These are phyloP conservation scores for Cirrhinus molitorella DNA, from an alignment of 2,797 vertebrate species.

Conservation along the genomic window DNA sequence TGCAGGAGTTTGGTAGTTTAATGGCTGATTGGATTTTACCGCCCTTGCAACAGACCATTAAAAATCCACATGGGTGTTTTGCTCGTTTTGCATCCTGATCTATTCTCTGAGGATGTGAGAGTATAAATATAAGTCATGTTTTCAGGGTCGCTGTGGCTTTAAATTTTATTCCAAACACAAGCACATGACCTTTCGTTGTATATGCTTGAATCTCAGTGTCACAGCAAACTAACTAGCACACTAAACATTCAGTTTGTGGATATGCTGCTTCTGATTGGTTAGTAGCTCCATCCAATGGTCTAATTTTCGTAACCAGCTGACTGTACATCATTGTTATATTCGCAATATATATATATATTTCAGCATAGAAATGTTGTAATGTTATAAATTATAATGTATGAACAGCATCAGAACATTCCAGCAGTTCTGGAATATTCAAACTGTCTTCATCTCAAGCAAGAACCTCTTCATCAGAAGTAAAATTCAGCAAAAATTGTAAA, in stretches of 20 bases:
- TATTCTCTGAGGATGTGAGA: neutral
- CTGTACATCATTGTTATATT: neutral
- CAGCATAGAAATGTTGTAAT: too few relatives aligned
- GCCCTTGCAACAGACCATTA: conserved; percentile 34
- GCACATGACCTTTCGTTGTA: neutral
- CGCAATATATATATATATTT: neutral
- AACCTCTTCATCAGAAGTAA: neutral
- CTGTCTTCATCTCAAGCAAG: neutral
- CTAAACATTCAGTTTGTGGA: neutral
- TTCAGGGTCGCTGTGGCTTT: conserved; percentile 9
- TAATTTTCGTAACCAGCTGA: too few relatives aligned
- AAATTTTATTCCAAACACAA: neutral
- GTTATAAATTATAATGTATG: neutral
- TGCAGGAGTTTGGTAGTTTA: conserved; percentile 48
- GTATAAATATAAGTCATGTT: conserved; percentile 3
- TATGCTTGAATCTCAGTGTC: neutral
- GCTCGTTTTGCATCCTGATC: neutral
- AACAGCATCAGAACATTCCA: neutral
- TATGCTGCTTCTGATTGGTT: neutral
- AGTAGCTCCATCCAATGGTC: too few relatives aligned
- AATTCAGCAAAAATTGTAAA: neutral
- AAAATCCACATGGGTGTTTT: conserved; percentile 29
- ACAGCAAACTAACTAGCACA: neutral
- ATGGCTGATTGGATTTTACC: conserved; percentile 53
- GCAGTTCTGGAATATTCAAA: neutral